These are phyloP conservation scores for Brachionus paranguensis DNA, from an alignment of 1,140 invertebrate species.

Conservation along the genomic window DNA sequence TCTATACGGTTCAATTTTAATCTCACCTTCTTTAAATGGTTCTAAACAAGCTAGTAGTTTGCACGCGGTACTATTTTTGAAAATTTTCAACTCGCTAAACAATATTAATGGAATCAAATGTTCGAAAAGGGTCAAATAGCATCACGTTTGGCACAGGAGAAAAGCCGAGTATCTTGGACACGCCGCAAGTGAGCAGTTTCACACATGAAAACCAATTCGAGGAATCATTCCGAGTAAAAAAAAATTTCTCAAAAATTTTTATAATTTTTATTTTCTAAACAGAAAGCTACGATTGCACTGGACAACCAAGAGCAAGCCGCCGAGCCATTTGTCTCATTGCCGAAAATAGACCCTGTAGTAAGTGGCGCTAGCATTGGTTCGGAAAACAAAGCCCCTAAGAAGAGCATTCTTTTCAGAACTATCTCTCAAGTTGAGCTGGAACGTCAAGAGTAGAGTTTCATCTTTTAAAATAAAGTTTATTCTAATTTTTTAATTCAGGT, in stretches of 20 bases:
- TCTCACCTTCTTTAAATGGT: neutral
- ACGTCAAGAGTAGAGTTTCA: neutral
- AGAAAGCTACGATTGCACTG: neutral
- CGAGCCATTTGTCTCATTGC: neutral
- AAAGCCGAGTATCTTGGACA: neutral
- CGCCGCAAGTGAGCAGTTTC: neutral
- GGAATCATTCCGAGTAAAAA: neutral
- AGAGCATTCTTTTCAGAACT: neutral
- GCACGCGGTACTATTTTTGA: neutral
- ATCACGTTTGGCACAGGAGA: neutral
- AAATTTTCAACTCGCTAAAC: neutral
- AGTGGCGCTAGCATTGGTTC: neutral
- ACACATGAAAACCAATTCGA: slow-evolving; percentile 1
- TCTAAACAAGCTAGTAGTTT: neutral
- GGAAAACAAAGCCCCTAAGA: neutral
- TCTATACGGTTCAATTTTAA: neutral
- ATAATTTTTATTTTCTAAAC: neutral
- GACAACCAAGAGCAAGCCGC: neutral
- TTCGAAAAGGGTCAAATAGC: neutral
- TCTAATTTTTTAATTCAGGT: neutral
- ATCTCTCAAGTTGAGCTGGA: slow-evolving; percentile 5
- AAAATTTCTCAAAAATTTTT: neutral
- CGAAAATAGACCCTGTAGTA: neutral
- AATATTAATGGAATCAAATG: neutral
- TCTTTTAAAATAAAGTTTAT: neutral